Percentiles rank a stretch among this genome's conserved stretches.
Evolutionary conservation across 2,113 vertebrate genomes (phyloP).

Genomic region (Muscicapa adusta): DNA sequence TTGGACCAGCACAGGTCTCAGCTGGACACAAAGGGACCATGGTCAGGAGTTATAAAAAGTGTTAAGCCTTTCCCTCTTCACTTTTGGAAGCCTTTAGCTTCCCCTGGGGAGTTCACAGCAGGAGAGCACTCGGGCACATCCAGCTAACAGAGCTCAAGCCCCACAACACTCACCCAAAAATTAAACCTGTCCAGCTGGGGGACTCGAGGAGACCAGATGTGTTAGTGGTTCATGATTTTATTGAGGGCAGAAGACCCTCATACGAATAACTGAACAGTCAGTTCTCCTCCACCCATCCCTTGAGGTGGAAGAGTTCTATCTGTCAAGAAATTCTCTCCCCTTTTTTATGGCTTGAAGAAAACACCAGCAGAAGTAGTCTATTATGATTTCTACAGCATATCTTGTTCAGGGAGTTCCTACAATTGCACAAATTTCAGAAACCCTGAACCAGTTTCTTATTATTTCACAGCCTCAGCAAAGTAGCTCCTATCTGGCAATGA

Average conservation of each 20-base stretch:
- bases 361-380: not conserved
- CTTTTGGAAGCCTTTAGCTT: not conserved
- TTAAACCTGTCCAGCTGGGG: not conserved
- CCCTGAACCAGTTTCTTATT: not conserved
- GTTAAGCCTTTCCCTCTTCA: not conserved
- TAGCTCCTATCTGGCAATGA: not conserved
- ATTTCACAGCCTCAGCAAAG: not conserved
- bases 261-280: not conserved
- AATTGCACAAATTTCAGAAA: not conserved
- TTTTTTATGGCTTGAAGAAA: not conserved
- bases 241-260: not conserved
- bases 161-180: not conserved
- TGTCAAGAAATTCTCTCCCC: not conserved
- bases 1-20: not conserved
- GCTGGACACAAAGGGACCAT: fast-evolving
- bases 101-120: fast-evolving
- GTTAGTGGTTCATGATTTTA: not conserved
- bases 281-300: not conserved
- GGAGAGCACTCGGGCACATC: not conserved
- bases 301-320: too few relatives aligned
- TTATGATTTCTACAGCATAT: fast-evolving
- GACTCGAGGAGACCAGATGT: not conserved
- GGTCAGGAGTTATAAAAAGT: not conserved
- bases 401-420: not conserved
- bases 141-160: not conserved